A percentile compares a stretch with the other conserved stretches of the same genome.
phyloP scores from a whole-genome alignment of 1,140 invertebrate genomes.

The Bombyx mandarina region DNA sequence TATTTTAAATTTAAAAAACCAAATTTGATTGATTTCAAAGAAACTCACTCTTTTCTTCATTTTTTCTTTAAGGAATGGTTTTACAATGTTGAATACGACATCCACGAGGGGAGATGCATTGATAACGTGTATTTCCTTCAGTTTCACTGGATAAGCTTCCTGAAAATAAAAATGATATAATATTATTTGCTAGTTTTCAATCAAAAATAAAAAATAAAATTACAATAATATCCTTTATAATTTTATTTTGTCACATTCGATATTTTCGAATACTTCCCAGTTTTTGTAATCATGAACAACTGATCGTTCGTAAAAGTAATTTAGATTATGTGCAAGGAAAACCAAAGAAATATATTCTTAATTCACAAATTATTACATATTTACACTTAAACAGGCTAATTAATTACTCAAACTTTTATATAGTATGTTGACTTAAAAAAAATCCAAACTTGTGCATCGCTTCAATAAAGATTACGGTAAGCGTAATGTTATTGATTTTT shows the following conservation, averaged over 20 bases:
- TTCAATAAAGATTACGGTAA: too few relatives aligned
- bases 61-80: slow-evolving; percentile 88
- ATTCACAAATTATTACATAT: not conserved
- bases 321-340: too few relatives aligned
- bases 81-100: slow-evolving; percentile 83
- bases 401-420: too few relatives aligned
- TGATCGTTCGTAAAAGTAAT: too few relatives aligned
- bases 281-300: too few relatives aligned
- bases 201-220: not conserved
- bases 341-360: not conserved
- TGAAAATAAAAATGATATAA: slow-evolving; percentile 33
- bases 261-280: too few relatives aligned
- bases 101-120: slow-evolving; percentile 86
- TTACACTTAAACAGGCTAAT: too few relatives aligned
- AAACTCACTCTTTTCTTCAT: slow-evolving; percentile 76
- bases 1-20: too few relatives aligned
- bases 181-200: not conserved
- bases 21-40: not conserved
- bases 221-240: not conserved
- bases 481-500: too few relatives aligned
- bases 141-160: slow-evolving; percentile 87
- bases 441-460: too few relatives aligned
- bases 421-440: too few relatives aligned
- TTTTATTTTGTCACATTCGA: too few relatives aligned
- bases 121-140: slow-evolving; percentile 88